A percentile compares a stretch with the other conserved stretches of the same genome.
phyloP scores from a whole-genome alignment of 2,113 vertebrate species.

The Cairina moschata region DNA sequence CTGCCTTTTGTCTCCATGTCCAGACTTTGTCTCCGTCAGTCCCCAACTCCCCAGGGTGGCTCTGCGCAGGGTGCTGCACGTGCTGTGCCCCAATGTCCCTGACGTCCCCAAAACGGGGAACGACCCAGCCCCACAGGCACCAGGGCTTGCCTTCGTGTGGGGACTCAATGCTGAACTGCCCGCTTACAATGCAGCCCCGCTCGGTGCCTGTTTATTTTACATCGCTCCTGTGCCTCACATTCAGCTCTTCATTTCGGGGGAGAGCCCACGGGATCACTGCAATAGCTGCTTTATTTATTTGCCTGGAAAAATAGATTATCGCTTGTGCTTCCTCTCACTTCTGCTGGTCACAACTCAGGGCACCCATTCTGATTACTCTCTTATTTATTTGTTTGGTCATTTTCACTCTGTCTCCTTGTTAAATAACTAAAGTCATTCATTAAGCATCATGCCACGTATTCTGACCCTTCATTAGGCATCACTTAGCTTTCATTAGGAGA shows the following conservation, averaged over 20 bases:
- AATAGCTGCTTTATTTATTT: fast-evolving
- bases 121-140: not conserved
- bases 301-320: not conserved
- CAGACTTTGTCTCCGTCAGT: not conserved
- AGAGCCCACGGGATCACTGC: fast-evolving
- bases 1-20: not conserved
- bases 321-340: not conserved
- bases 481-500: not conserved
- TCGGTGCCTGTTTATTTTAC: fast-evolving
- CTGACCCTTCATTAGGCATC: not conserved
- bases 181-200: too few relatives aligned
- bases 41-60: not conserved
- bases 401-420: not conserved
- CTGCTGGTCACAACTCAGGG: not conserved
- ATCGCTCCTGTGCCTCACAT: fast-evolving
- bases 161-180: not conserved
- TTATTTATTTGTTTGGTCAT: not conserved
- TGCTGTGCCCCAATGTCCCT: not conserved
- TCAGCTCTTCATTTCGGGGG: fast-evolving
- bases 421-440: not conserved
- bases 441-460: fast-evolving
- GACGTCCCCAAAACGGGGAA: fast-evolving
- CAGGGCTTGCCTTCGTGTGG: not conserved
- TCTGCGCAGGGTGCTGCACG: not conserved
- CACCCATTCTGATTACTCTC: not conserved